Evolutionary conservation across 2,797 vertebrate genomes (phyloP).

Genomic region (Sciurus vulgaris): DNA sequence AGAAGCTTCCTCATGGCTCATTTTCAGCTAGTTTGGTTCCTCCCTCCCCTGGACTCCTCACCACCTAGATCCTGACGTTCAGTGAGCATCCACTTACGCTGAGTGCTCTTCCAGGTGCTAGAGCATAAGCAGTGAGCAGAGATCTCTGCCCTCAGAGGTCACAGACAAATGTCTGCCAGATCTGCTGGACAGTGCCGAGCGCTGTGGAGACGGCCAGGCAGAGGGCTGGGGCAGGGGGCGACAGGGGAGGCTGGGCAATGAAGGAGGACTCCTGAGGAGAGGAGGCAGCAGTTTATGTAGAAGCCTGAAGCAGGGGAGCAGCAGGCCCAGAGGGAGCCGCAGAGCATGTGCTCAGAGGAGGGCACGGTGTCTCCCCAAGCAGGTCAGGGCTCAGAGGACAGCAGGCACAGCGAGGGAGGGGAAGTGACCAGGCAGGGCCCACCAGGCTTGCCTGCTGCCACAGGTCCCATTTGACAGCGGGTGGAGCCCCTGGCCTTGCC

Average conservation of each 20-base stretch:
- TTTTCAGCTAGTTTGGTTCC: not conserved
- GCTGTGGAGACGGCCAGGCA: too few relatives aligned
- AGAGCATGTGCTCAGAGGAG: not conserved
- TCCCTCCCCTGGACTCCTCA: not conserved
- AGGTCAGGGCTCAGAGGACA: accelerated
- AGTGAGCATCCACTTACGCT: too few relatives aligned
- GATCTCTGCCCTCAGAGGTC: not conserved
- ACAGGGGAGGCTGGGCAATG: too few relatives aligned
- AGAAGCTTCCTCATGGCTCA: too few relatives aligned
- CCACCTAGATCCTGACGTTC: too few relatives aligned
- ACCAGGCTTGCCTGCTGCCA: accelerated
- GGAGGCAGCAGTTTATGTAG: too few relatives aligned
- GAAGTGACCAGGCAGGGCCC: too few relatives aligned
- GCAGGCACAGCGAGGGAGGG: accelerated
- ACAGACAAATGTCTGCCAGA: not conserved
- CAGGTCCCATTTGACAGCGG: not conserved
- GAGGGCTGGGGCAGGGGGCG: not conserved
- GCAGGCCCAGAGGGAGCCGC: too few relatives aligned
- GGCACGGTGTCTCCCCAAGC: too few relatives aligned
- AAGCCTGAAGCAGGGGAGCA: not conserved
- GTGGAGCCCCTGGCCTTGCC: too few relatives aligned
- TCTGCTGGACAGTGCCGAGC: not conserved
- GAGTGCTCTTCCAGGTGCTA: too few relatives aligned
- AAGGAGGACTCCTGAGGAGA: too few relatives aligned
- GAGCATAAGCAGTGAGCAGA: not conserved